Percentiles rank a stretch among this genome's conserved stretches.
phyloP scores from a whole-genome alignment of 2,113 vertebrate species.

The Gymnorhina tibicen region DNA sequence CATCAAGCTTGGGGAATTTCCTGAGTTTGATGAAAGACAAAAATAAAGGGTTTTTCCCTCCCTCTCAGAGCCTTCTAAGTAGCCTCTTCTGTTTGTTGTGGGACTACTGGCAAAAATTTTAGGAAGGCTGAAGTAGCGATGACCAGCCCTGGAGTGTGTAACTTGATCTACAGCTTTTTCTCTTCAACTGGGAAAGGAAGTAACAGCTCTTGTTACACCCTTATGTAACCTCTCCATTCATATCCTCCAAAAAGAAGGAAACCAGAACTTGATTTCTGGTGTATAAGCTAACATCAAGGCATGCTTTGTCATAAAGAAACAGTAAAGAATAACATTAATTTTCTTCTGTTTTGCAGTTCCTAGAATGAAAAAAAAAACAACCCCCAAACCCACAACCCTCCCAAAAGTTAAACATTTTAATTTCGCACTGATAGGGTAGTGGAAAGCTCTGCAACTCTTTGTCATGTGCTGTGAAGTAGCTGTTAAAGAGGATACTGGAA shows the following conservation, averaged over 20 bases:
- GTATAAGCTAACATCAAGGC: conserved; percentile 2
- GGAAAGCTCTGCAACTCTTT: neutral
- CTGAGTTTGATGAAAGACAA: neutral
- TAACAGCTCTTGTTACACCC: conserved; percentile 61
- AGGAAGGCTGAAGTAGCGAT: neutral
- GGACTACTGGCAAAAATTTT: neutral
- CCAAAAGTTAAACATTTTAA: neutral
- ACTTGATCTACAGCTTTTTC: conserved; percentile 49
- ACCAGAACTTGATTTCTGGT: conserved; percentile 8
- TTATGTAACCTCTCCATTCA: conserved; percentile 53
- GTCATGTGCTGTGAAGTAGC: neutral
- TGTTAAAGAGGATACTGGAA: neutral
- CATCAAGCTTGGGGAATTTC: conserved; percentile 4
- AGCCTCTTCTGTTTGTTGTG: neutral
- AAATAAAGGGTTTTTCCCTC: neutral
- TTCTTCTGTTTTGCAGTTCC: neutral
- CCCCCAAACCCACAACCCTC: neutral
- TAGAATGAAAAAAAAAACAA: neutral
- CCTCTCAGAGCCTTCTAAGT: neutral
- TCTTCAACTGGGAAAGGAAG: conserved; percentile 43
- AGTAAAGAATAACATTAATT: neutral
- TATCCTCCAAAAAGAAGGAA: conserved; percentile 35
- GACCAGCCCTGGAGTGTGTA: conserved; percentile 8
- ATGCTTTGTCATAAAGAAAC: neutral
- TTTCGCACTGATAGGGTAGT: neutral